These are phyloP conservation scores for Anhinga anhinga DNA, from an alignment of 2,113 vertebrate genomes.

Conservation along the genomic window DNA sequence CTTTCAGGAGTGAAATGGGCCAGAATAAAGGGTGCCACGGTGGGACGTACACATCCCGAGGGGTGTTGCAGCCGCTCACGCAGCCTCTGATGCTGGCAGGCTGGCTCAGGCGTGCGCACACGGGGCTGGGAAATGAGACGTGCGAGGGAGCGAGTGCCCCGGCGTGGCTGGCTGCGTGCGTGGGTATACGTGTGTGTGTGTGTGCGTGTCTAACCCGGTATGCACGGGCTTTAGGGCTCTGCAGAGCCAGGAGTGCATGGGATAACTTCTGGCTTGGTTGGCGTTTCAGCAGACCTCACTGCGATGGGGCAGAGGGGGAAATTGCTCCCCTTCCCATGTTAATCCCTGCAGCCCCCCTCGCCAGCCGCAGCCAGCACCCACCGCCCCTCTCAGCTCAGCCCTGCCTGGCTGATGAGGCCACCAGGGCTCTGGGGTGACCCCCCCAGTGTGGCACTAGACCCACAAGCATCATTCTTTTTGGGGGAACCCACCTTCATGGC, in stretches of 20 bases:
- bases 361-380: not conserved
- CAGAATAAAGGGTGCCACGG: not conserved
- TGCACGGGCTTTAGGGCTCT: fast-evolving
- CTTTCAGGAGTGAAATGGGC: not conserved
- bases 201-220: too few relatives aligned
- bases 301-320: not conserved
- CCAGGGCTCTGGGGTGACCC: not conserved
- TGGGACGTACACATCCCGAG: fast-evolving
- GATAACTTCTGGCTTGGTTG: not conserved
- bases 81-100: not conserved
- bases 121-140: not conserved
- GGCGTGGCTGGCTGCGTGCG: not conserved
- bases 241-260: fast-evolving
- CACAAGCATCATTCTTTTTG: not conserved
- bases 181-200: too few relatives aligned
- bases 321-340: not conserved
- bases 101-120: not conserved
- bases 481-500: not conserved
- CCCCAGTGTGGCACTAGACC: too few relatives aligned
- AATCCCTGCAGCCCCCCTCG: not conserved
- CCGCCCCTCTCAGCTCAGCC: not conserved
- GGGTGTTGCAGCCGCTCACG: fast-evolving
- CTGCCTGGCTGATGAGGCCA: not conserved
- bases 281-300: not conserved
- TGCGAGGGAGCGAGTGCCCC: not conserved